Evolutionary conservation across 2,797 vertebrate genomes (phyloP).

Genomic region (Loris lydekkerianus): DNA sequence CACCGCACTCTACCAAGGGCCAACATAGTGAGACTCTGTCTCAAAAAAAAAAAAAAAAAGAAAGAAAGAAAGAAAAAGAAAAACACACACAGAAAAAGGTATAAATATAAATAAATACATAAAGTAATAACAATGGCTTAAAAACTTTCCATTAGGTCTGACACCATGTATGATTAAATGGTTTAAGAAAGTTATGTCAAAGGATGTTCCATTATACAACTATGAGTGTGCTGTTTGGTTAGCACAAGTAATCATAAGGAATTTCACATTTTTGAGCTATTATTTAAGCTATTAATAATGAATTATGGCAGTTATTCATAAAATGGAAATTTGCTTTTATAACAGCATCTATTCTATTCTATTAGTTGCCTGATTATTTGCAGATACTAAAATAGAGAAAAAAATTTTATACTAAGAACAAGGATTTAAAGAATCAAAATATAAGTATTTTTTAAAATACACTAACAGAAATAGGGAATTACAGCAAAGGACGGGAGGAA

Average conservation of each 20-base stretch:
- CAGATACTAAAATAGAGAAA: neutral
- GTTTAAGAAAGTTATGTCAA: neutral
- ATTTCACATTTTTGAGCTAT: constrained; percentile 43
- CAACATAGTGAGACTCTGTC: too few relatives aligned
- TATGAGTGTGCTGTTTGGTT: neutral
- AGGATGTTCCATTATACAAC: constrained; percentile 45
- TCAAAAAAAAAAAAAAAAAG: too few relatives aligned
- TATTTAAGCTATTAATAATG: constrained; percentile 33
- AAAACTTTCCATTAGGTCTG: neutral
- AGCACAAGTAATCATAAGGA: constrained; percentile 24
- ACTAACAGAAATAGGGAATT: neutral
- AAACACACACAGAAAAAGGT: neutral
- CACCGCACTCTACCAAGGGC: too few relatives aligned
- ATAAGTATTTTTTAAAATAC: neutral
- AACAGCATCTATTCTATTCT: neutral
- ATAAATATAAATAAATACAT: neutral
- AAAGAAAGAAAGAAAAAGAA: too few relatives aligned
- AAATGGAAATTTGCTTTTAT: neutral
- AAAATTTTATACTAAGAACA: constrained; percentile 23
- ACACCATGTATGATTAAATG: neutral
- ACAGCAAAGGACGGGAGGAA: neutral
- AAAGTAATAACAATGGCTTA: constrained; percentile 51
- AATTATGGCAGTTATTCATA: constrained; percentile 1
- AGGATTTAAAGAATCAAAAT: neutral
- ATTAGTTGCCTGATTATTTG: constrained; percentile 16